These are phyloP conservation scores for Spondyliosoma cantharus DNA, from an alignment of 2,797 vertebrate genomes.

Conservation along the genomic window DNA sequence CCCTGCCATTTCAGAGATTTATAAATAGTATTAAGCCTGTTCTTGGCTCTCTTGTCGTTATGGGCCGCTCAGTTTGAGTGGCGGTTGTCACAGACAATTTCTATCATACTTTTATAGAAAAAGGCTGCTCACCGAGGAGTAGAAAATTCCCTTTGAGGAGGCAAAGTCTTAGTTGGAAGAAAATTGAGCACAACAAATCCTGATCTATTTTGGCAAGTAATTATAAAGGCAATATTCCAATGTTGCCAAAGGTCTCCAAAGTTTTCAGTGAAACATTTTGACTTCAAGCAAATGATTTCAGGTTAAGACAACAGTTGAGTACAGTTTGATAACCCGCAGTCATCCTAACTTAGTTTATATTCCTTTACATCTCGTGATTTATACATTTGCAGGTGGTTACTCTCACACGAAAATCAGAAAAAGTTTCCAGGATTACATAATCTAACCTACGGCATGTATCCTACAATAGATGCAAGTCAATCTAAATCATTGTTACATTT, in stretches of 20 bases:
- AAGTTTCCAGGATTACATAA: constrained; percentile 13
- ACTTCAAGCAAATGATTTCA: constrained; percentile 36
- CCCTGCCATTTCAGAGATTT: constrained; percentile 82
- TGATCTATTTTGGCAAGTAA: constrained; percentile 70
- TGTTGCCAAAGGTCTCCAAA: constrained; percentile 50
- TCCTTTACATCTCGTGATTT: constrained; percentile 34
- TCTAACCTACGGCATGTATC: constrained; percentile 21
- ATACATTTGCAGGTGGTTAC: constrained; percentile 34
- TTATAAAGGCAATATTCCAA: constrained; percentile 59
- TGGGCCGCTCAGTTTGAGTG: constrained; percentile 81
- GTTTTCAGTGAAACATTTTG: constrained; percentile 33
- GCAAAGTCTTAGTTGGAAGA: constrained; percentile 67
- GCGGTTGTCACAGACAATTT: constrained; percentile 84
- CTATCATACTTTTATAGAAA: constrained; percentile 78
- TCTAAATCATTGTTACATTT: constrained; percentile 14
- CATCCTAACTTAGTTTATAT: constrained; percentile 22
- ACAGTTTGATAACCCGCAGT: constrained; percentile 21
- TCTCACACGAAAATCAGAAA: constrained; percentile 16
- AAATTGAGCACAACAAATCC: constrained; percentile 70
- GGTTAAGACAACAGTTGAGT: constrained; percentile 9
- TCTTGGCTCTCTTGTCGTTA: constrained; percentile 80
- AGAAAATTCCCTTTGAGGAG: constrained; percentile 74
- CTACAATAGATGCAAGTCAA: constrained; percentile 28
- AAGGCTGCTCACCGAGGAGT: constrained; percentile 58
- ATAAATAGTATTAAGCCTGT: constrained; percentile 85